Evolutionary conservation across 2,888 invertebrate genomes (phyloP).

Genomic region (Crocallis elinguaria): DNA sequence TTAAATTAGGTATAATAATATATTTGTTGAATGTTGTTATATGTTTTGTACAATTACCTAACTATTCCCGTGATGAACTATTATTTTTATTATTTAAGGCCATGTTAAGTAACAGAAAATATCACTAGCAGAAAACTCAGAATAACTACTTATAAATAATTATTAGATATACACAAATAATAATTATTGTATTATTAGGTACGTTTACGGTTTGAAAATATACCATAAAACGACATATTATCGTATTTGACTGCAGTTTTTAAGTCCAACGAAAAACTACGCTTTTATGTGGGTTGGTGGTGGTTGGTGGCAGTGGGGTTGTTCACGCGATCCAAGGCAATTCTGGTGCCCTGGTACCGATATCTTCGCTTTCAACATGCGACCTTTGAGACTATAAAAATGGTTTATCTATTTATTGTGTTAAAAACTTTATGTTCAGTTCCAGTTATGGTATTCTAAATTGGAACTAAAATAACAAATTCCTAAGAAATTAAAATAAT

Average conservation of each 20-base stretch:
- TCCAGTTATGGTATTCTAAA: background rate
- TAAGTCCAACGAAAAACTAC: slow-evolving; percentile 34
- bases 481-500: too few species aligned
- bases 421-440: slow-evolving; percentile 22
- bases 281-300: slow-evolving; percentile 33
- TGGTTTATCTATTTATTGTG: slow-evolving; percentile 31
- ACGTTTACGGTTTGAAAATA: too few species aligned
- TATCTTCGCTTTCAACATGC: slow-evolving; percentile 68
- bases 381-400: slow-evolving; percentile 66
- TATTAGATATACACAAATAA: too few species aligned
- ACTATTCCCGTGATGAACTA: too few species aligned
- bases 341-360: slow-evolving; percentile 71
- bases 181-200: too few species aligned
- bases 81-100: too few species aligned
- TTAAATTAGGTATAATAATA: too few species aligned
- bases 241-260: slow-evolving; percentile 20
- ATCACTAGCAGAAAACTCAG: background rate
- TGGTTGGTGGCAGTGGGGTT: slow-evolving; percentile 41
- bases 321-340: slow-evolving; percentile 71
- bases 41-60: too few species aligned
- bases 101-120: background rate
- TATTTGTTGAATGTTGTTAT: too few species aligned
- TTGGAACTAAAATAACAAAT: background rate
- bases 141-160: background rate
- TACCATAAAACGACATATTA: background rate